These are phyloP conservation scores for Mongoloraphidia duomilia DNA, from an alignment of 2,888 invertebrate species.

Conservation along the genomic window DNA sequence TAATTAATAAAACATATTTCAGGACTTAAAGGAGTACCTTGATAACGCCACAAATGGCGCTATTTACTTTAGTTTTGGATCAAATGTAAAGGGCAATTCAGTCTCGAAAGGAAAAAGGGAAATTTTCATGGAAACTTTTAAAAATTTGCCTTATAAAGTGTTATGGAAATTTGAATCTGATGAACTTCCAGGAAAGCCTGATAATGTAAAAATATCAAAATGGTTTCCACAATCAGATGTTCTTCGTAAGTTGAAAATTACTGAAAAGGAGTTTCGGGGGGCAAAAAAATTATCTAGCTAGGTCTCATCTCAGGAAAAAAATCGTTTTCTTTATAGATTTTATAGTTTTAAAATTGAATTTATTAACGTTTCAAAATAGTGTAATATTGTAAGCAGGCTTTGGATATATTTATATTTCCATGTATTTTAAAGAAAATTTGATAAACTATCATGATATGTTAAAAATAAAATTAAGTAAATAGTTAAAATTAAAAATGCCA, in stretches of 20 bases:
- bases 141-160: conserved; percentile 16
- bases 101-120: conserved; percentile 14
- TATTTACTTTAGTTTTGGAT: conserved; percentile 21
- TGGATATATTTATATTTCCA: too few species aligned
- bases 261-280: too few species aligned
- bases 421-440: too few species aligned
- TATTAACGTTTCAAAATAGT: too few species aligned
- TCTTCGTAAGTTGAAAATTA: conserved; percentile 18
- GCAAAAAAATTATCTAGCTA: too few species aligned
- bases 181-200: conserved; percentile 19
- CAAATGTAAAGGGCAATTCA: conserved; percentile 16
- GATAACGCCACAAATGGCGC: conserved; percentile 17
- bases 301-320: too few species aligned
- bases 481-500: too few species aligned
- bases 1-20: background rate
- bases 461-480: too few species aligned
- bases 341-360: too few species aligned
- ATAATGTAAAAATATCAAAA: conserved; percentile 27
- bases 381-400: too few species aligned
- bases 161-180: conserved; percentile 20
- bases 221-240: conserved; percentile 31
- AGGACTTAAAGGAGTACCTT: conserved; percentile 17
- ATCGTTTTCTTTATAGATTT: too few species aligned
- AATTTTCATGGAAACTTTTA: conserved; percentile 16
- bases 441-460: too few species aligned